Conservation (phyloP, 2,113 vertebrate genomes). For the Seriola rivoliana region DNA sequence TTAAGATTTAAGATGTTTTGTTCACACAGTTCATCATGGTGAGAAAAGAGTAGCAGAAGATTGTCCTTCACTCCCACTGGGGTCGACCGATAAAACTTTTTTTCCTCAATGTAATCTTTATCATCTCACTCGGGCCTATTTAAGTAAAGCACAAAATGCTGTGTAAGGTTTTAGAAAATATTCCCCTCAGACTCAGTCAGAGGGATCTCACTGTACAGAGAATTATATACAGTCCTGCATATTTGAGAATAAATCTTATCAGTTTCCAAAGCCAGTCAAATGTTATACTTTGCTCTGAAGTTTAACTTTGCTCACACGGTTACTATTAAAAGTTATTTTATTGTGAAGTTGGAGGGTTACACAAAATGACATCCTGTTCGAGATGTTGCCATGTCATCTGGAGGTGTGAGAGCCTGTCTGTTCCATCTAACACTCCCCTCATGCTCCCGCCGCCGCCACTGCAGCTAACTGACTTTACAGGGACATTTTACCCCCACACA, state of each 20-base stretch:
- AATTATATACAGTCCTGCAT: conserved; percentile 21
- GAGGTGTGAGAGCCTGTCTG: neutral
- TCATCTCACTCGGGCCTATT: conserved; percentile 44
- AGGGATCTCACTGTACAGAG: conserved; percentile 19
- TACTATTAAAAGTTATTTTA: conserved; percentile 15
- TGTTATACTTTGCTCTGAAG: conserved; percentile 23
- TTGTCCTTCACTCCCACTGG: conserved; percentile 6
- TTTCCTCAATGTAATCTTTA: conserved; percentile 48
- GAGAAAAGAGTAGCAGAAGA: conserved; percentile 29
- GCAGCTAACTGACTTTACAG: conserved; percentile 37
- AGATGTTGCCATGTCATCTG: conserved; percentile 24
- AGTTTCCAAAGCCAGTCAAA: conserved; percentile 31
- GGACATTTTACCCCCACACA: conserved; percentile 29
- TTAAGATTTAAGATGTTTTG: conserved; percentile 59
- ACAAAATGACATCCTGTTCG: neutral
- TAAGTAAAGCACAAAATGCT: conserved; percentile 43
- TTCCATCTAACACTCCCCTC: neutral
- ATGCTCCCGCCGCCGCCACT: neutral
- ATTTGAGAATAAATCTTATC: conserved; percentile 43
- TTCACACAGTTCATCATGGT: conserved; percentile 38
- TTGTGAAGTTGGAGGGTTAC: conserved; percentile 10
- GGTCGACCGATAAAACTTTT: conserved; percentile 30
- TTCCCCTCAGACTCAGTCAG: conserved; percentile 20
- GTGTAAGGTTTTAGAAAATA: conserved; percentile 44
- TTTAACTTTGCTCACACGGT: conserved; percentile 30